phyloP scores from a whole-genome alignment of 2,797 vertebrate species.

The Acrocephalus scirpaceus region DNA sequence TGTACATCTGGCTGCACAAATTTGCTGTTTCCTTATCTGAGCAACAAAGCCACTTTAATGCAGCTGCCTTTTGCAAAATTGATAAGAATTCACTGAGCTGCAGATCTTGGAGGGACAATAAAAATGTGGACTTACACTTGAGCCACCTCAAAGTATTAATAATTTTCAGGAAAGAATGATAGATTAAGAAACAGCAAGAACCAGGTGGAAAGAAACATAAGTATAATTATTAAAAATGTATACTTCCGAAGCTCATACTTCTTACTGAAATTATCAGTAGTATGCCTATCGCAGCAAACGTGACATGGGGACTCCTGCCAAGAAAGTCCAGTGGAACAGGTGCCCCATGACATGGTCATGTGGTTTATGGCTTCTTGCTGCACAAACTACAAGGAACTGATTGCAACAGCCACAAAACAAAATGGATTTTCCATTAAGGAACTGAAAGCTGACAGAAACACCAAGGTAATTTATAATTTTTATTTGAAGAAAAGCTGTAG shows the following conservation, averaged over 20 bases:
- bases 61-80: neutral
- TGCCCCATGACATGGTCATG: neutral
- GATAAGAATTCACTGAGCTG: neutral
- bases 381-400: neutral
- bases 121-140: neutral
- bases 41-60: neutral
- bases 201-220: neutral
- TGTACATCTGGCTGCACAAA: neutral
- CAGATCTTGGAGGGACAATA: neutral
- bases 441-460: neutral
- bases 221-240: neutral
- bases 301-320: neutral
- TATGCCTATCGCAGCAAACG: neutral
- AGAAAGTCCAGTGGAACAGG: neutral
- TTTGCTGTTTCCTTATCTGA: neutral
- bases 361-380: neutral
- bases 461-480: neutral
- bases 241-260: neutral
- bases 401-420: neutral
- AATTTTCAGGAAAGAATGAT: neutral
- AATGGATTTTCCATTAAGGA: neutral
- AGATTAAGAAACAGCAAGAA: neutral
- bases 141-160: neutral
- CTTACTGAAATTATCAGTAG: neutral
- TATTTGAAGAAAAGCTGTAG: neutral